These are phyloP conservation scores for Sylvilagus floridanus DNA, from an alignment of 2,797 vertebrate species.

Conservation along the genomic window DNA sequence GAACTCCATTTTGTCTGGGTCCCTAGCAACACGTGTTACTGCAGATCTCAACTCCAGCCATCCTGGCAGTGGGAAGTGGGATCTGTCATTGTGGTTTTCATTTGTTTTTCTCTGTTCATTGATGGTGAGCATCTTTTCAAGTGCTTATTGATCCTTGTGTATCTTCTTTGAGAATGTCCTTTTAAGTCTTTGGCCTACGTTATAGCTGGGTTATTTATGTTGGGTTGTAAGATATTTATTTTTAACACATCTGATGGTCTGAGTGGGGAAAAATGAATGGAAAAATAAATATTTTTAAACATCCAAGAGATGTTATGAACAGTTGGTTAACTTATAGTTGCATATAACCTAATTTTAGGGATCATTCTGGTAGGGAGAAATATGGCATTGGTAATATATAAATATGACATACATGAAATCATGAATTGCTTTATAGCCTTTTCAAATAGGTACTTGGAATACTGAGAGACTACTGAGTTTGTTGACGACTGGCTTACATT, in stretches of 20 bases:
- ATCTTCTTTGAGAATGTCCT: not conserved
- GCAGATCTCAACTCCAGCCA: not conserved
- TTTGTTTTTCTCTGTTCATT: not conserved
- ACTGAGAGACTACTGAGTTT: not conserved
- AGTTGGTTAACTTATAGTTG: not conserved
- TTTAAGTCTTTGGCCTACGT: not conserved
- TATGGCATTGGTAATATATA: not conserved
- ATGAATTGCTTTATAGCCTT: not conserved
- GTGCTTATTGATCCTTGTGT: not conserved
- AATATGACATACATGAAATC: not conserved
- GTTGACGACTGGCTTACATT: not conserved
- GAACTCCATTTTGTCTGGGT: fast-evolving
- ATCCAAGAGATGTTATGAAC: not conserved
- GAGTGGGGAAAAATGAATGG: not conserved
- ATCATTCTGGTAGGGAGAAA: not conserved
- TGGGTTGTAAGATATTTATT: not conserved
- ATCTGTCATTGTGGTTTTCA: not conserved
- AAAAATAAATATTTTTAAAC: constrained; percentile 42
- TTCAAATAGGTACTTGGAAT: not conserved
- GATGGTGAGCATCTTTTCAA: not conserved
- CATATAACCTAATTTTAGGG: not conserved
- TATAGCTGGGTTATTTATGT: not conserved
- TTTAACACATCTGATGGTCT: not conserved
- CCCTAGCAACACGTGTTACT: not conserved
- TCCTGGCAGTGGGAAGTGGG: not conserved